A percentile compares a stretch with the other conserved stretches of the same genome.
Evolutionary conservation across 37 sponge, comb jelly and placozoan genomes (phyloP).

Genomic region (Beroe forskalii): DNA sequence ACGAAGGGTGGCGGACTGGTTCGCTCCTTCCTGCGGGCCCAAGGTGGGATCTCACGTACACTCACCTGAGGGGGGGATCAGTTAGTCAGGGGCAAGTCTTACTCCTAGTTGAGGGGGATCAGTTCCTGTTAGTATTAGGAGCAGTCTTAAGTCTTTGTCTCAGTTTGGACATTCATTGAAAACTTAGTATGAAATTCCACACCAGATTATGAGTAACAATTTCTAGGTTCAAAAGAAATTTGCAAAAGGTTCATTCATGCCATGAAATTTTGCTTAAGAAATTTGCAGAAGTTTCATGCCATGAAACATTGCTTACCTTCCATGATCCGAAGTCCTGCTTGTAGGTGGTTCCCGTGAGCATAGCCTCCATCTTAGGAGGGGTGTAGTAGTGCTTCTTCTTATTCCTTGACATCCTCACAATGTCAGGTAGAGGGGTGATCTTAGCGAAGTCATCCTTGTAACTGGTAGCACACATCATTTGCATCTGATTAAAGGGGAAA

Average conservation of each 20-base stretch:
- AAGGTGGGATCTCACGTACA: conserved; percentile 58
- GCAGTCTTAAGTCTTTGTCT: no score
- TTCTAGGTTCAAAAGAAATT: no score
- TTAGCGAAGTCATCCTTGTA: conserved; percentile 64
- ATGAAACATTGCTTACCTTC: no score
- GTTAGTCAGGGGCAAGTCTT: no score
- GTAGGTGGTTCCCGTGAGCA: conserved; percentile 61
- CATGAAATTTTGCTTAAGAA: no score
- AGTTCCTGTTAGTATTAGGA: no score
- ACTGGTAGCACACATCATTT: conserved; percentile 31
- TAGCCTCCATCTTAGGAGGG: conserved; percentile 16
- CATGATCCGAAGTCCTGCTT: conserved; percentile 53
- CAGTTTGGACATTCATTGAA: no score
- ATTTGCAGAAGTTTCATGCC: no score
- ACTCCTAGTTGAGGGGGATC: no score
- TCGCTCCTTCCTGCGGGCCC: conserved; percentile 20
- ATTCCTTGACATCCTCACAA: conserved; percentile 41
- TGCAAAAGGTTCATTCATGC: no score
- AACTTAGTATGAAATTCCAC: no score
- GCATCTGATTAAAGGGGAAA: not conserved
- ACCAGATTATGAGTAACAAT: no score
- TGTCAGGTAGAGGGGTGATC: conserved; percentile 34
- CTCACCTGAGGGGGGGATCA: conserved; percentile 21
- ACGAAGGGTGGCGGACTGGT: conserved; percentile 55
- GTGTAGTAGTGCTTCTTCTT: conserved; percentile 29